These are phyloP conservation scores for Isoperla grammatica DNA, from an alignment of 2,888 invertebrate genomes.

Conservation along the genomic window DNA sequence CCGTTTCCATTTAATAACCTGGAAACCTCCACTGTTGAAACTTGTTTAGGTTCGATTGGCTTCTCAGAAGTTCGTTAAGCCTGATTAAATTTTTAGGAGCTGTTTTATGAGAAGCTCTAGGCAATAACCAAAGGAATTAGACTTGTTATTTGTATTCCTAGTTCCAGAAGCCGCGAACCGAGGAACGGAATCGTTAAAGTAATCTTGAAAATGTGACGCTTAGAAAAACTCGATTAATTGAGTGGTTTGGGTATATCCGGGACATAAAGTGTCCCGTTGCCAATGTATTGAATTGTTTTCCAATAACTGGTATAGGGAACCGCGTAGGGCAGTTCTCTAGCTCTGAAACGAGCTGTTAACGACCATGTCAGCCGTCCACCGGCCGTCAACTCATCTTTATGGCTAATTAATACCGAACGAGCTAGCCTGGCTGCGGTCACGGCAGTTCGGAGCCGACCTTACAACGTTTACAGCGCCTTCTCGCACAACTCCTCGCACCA, in stretches of 20 bases:
- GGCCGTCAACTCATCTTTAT: slow-evolving; percentile 2
- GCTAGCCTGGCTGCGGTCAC: not conserved
- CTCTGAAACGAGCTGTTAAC: slow-evolving; percentile 3
- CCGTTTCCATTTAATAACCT: too few relatives aligned
- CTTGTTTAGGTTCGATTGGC: too few relatives aligned
- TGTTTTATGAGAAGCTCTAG: not conserved
- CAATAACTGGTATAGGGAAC: slow-evolving; percentile 7
- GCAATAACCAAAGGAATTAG: too few relatives aligned
- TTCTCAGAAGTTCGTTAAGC: not conserved
- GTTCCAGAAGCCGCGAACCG: too few relatives aligned
- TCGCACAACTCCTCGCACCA: too few relatives aligned
- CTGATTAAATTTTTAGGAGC: slow-evolving; percentile 9
- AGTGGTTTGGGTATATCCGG: slow-evolving; percentile 6
- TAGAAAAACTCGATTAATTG: slow-evolving; percentile 16
- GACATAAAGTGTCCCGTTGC: not conserved
- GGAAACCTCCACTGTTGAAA: too few relatives aligned
- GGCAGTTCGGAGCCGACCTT: too few relatives aligned
- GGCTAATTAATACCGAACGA: slow-evolving; percentile 9
- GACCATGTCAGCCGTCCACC: not conserved
- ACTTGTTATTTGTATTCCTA: too few relatives aligned
- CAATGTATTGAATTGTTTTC: slow-evolving; percentile 5
- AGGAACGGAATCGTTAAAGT: too few relatives aligned
- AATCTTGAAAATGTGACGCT: not conserved
- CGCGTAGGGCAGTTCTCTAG: too few relatives aligned
- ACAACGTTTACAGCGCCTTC: too few relatives aligned